Evolutionary conservation across 2,888 invertebrate genomes (phyloP).

Genomic region (Caenorhabditis drosophilae): DNA sequence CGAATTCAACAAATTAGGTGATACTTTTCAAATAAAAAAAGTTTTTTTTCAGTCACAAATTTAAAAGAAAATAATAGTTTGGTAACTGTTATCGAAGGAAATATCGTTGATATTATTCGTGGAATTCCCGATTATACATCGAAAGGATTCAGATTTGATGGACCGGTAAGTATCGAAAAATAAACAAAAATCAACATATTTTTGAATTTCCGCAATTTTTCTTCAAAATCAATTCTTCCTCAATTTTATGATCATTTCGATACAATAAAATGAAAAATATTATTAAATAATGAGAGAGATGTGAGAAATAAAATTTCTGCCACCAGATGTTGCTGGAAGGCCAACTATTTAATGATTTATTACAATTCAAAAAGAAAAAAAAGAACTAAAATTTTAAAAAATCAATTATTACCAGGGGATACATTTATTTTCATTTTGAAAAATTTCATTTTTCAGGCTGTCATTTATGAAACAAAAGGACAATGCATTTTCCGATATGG

Average conservation of each 20-base stretch:
- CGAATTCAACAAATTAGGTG: constrained; percentile 8
- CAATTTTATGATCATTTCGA: not conserved
- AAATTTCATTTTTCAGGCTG: constrained; percentile 43
- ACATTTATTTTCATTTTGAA: too few relatives aligned
- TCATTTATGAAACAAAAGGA: constrained; percentile 66
- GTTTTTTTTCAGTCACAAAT: constrained; percentile 69
- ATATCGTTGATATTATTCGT: constrained; percentile 68
- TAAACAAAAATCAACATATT: not conserved
- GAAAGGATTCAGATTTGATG: constrained; percentile 54
- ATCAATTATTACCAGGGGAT: too few relatives aligned
- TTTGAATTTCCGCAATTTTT: not conserved
- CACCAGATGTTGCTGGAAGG: not conserved
- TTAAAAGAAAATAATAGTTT: constrained; percentile 70
- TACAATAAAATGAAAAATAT: not conserved
- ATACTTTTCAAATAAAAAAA: not conserved
- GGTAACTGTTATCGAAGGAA: constrained; percentile 69
- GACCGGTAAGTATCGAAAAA: constrained; percentile 24
- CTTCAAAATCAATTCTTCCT: not conserved
- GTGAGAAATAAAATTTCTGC: not conserved
- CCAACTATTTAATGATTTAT: too few relatives aligned
- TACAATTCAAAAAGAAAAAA: too few relatives aligned
- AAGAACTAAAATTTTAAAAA: too few relatives aligned
- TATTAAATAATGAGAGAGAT: not conserved
- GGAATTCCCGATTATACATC: constrained; percentile 46
- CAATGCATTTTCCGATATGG: constrained; percentile 71